Conservation (phyloP, 2,797 vertebrate genomes). For the Pseudotriccus pelzelni region DNA sequence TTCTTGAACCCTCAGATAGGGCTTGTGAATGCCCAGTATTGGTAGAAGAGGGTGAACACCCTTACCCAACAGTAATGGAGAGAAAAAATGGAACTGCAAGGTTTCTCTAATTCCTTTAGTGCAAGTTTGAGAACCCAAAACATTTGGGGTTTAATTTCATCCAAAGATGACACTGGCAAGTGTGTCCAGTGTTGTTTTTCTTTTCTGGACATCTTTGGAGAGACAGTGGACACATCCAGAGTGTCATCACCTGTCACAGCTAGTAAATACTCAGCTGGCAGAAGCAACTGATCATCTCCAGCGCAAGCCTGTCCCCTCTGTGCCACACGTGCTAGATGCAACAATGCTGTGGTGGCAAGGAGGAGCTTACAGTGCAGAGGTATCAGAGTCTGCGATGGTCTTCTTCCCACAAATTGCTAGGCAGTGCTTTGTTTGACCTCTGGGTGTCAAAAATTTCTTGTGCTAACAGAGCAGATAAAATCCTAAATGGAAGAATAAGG, state of each 20-base stretch:
- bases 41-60: fast-evolving
- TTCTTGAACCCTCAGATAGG: fast-evolving
- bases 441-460: conserved; percentile 47
- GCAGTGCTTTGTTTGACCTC: conserved; percentile 48
- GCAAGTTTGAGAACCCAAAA: neutral
- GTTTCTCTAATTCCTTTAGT: neutral
- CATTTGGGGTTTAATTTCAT: neutral
- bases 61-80: neutral
- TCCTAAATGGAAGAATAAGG: conserved; percentile 13
- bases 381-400: conserved; percentile 4
- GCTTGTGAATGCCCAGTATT: fast-evolving
- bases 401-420: neutral
- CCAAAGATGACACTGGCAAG: neutral
- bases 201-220: neutral
- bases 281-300: neutral
- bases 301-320: neutral
- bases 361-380: neutral
- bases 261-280: neutral
- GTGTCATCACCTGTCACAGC: neutral
- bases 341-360: neutral
- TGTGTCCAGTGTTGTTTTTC: neutral
- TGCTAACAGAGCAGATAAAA: conserved; percentile 32
- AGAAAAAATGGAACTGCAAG: neutral
- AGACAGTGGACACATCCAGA: neutral
- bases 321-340: neutral